These are phyloP conservation scores for Eidolon dupreanum DNA, from an alignment of 2,797 vertebrate species.

Conservation along the genomic window DNA sequence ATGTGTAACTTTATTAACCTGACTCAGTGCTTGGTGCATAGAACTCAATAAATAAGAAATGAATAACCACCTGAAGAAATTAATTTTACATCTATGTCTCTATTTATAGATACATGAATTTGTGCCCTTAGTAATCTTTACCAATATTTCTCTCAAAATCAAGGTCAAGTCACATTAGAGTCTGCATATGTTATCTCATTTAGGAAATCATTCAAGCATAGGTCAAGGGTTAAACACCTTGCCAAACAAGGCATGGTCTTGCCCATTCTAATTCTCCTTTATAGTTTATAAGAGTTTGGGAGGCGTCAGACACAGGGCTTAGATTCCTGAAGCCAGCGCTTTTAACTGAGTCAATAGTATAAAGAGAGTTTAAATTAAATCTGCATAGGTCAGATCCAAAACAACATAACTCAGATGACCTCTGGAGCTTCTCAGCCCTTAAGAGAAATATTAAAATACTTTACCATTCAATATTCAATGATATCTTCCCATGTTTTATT, in stretches of 20 bases:
- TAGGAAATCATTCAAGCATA: background rate
- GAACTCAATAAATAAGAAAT: background rate
- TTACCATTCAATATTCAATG: background rate
- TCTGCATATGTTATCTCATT: background rate
- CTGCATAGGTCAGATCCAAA: background rate
- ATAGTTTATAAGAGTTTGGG: background rate
- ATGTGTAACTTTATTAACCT: background rate
- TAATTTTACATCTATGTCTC: background rate
- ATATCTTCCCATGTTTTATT: background rate
- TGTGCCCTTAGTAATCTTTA: background rate
- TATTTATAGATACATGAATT: background rate
- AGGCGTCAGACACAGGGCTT: fast-evolving
- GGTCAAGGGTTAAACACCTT: background rate
- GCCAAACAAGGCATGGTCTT: background rate
- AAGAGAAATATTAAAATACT: background rate
- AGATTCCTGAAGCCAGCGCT: background rate
- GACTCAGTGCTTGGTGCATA: background rate
- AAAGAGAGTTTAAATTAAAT: background rate
- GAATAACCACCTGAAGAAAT: background rate
- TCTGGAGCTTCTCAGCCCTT: background rate
- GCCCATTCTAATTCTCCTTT: background rate
- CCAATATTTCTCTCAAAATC: background rate
- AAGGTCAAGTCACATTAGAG: background rate
- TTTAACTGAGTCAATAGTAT: background rate
- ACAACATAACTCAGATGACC: background rate